A percentile compares a stretch with the other conserved stretches of the same genome.
These are phyloP conservation scores for Heliocidaris tuberculata DNA, from an alignment of 35 echinoderm and acorn worm genomes.

Conservation along the genomic window DNA sequence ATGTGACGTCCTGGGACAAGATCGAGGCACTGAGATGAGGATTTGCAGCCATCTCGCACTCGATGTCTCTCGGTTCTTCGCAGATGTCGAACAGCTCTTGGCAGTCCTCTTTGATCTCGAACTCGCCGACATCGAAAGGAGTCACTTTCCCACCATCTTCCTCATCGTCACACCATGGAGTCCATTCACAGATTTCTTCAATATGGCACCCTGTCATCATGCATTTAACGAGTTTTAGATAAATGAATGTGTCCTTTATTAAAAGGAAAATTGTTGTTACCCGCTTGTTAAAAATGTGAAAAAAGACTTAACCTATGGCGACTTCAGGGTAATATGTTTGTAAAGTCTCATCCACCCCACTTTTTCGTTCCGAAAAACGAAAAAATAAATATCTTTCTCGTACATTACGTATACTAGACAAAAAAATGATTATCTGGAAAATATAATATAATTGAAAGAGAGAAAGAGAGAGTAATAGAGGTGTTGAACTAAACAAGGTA, in stretches of 20 bases:
- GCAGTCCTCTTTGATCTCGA: slow-evolving; percentile 48
- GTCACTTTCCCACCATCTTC: slow-evolving; percentile 32
- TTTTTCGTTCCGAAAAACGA: no score
- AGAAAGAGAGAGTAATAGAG: no score
- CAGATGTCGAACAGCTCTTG: slow-evolving; percentile 45
- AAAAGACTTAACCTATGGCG: no score
- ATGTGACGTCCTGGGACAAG: slow-evolving; percentile 31
- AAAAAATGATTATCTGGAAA: background rate
- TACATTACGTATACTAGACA: no score
- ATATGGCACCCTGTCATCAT: background rate
- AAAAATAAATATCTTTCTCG: no score
- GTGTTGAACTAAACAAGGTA: background rate
- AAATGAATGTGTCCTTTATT: background rate
- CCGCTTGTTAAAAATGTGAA: background rate
- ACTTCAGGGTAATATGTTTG: no score
- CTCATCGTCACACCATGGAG: slow-evolving; percentile 44
- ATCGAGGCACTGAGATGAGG: background rate
- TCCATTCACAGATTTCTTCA: slow-evolving; percentile 47
- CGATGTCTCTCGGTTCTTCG: slow-evolving; percentile 26
- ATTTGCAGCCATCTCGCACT: slow-evolving; percentile 17
- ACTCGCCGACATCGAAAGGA: slow-evolving; percentile 50
- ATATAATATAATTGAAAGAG: background rate
- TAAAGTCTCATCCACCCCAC: no score
- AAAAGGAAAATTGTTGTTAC: background rate
- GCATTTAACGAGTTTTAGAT: background rate